Percentiles rank a stretch among this genome's conserved stretches.
Conservation (phyloP, 1,140 invertebrate genomes). For the Himalopsyche phryganea region DNA sequence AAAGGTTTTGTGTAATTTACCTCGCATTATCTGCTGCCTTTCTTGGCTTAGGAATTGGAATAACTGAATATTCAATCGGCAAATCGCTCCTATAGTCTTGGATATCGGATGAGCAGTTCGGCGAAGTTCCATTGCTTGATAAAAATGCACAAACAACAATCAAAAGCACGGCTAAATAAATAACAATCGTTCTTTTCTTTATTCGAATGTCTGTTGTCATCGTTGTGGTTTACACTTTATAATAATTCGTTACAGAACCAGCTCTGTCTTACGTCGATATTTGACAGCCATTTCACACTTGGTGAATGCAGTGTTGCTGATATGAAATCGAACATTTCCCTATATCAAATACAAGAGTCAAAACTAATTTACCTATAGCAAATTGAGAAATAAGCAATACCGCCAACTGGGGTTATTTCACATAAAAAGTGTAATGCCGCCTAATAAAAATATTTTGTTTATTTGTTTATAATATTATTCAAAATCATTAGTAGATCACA, state of each 20-base stretch:
- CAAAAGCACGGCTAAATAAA: slow-evolving; percentile 15
- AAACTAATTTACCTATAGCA: too few relatives aligned
- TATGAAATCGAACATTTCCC: neutral
- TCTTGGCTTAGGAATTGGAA: slow-evolving; percentile 60
- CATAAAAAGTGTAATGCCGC: too few relatives aligned
- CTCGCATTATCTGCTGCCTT: too few relatives aligned
- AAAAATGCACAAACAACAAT: slow-evolving; percentile 22
- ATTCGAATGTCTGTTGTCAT: slow-evolving; percentile 32
- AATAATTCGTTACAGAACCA: slow-evolving; percentile 16
- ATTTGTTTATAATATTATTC: too few relatives aligned
- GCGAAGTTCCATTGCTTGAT: slow-evolving; percentile 21
- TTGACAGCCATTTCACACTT: slow-evolving; percentile 11
- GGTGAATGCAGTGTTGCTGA: neutral
- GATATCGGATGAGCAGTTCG: slow-evolving; percentile 20
- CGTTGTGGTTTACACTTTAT: slow-evolving; percentile 1
- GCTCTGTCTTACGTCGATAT: slow-evolving; percentile 6
- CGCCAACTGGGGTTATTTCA: too few relatives aligned
- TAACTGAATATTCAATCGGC: slow-evolving; percentile 82
- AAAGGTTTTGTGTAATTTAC: too few relatives aligned
- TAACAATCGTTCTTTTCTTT: slow-evolving; percentile 16
- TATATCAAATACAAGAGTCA: too few relatives aligned
- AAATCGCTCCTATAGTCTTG: slow-evolving; percentile 48
- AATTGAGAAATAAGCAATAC: too few relatives aligned
- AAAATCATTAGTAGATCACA: too few relatives aligned
- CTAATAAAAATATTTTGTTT: too few relatives aligned